Conservation (phyloP, 2,113 vertebrate genomes). For the Verasper variegatus region DNA sequence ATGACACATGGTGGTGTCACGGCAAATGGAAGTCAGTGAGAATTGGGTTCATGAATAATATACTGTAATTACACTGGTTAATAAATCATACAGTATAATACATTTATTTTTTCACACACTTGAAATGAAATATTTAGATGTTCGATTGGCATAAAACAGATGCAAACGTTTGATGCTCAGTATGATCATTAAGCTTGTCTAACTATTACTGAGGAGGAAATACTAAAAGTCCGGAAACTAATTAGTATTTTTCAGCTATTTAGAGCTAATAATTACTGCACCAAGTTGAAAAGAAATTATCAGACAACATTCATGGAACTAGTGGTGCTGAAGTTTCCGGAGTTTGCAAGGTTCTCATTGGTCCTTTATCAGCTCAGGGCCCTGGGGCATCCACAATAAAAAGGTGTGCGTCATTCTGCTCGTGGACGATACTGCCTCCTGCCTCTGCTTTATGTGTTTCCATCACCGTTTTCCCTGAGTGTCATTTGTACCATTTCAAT, state of each 20-base stretch:
- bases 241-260: too few species aligned
- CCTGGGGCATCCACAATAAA: conserved; percentile 9
- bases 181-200: neutral
- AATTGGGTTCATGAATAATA: neutral
- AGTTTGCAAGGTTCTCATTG: conserved; percentile 35
- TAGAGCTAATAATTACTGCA: neutral
- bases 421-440: conserved; percentile 45
- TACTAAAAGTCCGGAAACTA: neutral
- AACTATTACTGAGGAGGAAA: neutral
- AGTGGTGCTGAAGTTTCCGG: conserved; percentile 28
- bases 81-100: too few species aligned
- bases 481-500: conserved; percentile 53
- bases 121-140: too few species aligned
- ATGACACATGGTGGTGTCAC: neutral
- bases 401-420: conserved; percentile 40
- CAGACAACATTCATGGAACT: neutral
- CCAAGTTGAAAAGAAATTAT: neutral
- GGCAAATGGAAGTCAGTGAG: neutral
- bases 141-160: too few species aligned
- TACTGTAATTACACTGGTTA: neutral
- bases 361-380: conserved; percentile 38
- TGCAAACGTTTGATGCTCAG: too few species aligned
- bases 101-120: too few species aligned
- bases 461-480: conserved; percentile 48
- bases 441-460: conserved; percentile 55